phyloP scores from a whole-genome alignment of 30 jellyfish, hydroid and myxozoan species.

The Chrysaora quinquecirrha region DNA sequence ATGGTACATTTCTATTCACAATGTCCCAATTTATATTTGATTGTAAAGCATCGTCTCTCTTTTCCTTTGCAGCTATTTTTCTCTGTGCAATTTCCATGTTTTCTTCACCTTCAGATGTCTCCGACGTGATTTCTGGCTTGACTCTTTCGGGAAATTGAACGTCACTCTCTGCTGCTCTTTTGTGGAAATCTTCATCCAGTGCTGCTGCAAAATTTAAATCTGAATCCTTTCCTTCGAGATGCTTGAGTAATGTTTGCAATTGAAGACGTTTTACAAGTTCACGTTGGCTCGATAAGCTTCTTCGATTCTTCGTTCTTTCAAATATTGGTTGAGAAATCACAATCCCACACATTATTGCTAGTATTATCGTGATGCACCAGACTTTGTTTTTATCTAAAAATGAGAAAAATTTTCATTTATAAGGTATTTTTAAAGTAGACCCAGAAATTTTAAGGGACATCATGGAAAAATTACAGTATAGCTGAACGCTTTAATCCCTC shows the following conservation, averaged over 20 bases:
- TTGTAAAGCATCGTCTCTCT: neutral
- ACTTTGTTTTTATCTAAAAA: neutral
- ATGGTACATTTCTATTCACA: conserved; percentile 54
- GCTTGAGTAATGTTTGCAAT: conserved; percentile 74
- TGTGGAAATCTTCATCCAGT: conserved; percentile 68
- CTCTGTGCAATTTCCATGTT: neutral
- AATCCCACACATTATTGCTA: neutral
- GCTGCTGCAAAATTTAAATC: conserved; percentile 61
- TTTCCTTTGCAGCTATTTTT: neutral
- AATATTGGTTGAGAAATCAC: conserved; percentile 37
- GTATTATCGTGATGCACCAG: neutral
- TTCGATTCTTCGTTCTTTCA: conserved; percentile 40
- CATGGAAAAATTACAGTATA: no score
- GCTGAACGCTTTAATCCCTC: no score
- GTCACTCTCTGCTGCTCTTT: conserved; percentile 79
- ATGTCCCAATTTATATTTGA: conserved; percentile 38
- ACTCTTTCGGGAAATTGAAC: conserved; percentile 28
- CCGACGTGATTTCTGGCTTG: conserved; percentile 24
- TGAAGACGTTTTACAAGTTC: conserved; percentile 81
- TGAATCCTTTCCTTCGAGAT: conserved; percentile 35
- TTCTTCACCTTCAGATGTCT: conserved; percentile 20
- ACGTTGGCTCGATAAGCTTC: conserved; percentile 65
- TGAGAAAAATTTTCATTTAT: no score
- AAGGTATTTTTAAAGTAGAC: no score
- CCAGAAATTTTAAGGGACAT: no score